These are phyloP conservation scores for Macrochelys suwanniensis DNA, from an alignment of 2,797 vertebrate genomes.

Conservation along the genomic window DNA sequence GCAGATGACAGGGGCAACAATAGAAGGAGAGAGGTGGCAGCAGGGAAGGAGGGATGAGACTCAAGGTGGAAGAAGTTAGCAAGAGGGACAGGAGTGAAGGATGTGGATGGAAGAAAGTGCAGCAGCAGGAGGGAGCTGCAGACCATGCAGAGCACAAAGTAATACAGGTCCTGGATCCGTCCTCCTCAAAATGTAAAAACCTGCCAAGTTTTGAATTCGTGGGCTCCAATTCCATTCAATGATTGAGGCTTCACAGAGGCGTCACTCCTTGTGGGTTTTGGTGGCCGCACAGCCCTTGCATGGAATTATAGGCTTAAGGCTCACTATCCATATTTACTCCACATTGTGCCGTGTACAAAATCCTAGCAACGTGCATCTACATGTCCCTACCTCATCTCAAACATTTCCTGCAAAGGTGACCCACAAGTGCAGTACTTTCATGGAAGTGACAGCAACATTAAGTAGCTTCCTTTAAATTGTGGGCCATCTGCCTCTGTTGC, in stretches of 20 bases:
- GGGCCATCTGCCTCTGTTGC: neutral
- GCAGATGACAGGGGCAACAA: neutral
- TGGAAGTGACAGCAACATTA: neutral
- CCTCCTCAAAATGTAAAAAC: slow-evolving; percentile 32
- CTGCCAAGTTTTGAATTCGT: slow-evolving; percentile 14
- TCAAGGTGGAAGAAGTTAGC: neutral
- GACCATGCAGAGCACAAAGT: neutral
- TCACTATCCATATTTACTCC: neutral
- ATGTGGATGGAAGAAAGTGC: neutral
- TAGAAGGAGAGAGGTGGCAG: neutral
- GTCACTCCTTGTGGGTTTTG: slow-evolving; percentile 8
- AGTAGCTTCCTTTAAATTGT: accelerated
- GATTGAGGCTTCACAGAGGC: neutral
- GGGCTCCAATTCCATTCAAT: slow-evolving; percentile 30
- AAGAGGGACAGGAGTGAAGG: neutral
- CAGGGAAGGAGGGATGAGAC: neutral
- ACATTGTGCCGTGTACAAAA: neutral
- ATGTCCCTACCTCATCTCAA: neutral
- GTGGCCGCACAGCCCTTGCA: neutral
- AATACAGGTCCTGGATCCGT: neutral
- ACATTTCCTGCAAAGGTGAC: neutral
- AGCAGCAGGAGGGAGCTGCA: neutral
- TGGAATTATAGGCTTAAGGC: neutral
- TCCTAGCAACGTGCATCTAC: neutral
- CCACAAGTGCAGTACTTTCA: neutral